A percentile compares a stretch with the other conserved stretches of the same genome.
Conservation (phyloP, 2,888 invertebrate genomes). For the Catotricha subobsoleta region DNA sequence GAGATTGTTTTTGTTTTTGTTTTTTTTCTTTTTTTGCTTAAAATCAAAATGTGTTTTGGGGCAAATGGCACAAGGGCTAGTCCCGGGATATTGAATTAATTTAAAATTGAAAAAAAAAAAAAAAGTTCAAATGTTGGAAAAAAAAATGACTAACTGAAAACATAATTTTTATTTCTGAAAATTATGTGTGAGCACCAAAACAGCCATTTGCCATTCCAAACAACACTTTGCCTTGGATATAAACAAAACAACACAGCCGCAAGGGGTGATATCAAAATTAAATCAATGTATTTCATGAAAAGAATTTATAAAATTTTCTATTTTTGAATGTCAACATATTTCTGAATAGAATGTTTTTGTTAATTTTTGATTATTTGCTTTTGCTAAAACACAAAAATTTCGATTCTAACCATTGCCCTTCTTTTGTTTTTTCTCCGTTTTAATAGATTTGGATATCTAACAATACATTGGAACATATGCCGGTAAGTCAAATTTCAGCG, state of each 20-base stretch:
- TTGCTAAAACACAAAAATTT: background rate
- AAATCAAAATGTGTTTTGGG: too few species aligned
- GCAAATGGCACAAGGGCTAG: too few species aligned
- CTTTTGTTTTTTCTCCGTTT: background rate
- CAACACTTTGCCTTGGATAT: constrained; percentile 29
- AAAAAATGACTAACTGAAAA: too few species aligned
- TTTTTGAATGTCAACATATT: background rate
- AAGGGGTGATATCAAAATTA: constrained; percentile 16
- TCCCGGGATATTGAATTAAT: too few species aligned
- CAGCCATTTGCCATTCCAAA: constrained; percentile 50
- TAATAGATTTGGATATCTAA: constrained; percentile 60
- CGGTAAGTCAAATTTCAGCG: constrained; percentile 41
- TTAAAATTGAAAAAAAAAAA: too few species aligned
- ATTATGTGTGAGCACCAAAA: constrained; percentile 47
- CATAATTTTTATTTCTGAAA: too few species aligned
- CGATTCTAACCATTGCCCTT: background rate
- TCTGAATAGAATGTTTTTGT: background rate
- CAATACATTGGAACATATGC: constrained; percentile 55
- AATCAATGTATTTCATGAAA: background rate
- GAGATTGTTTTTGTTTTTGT: too few species aligned
- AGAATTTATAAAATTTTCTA: too few species aligned
- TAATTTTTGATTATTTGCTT: background rate
- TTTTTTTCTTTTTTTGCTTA: too few species aligned
- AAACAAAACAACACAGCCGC: constrained; percentile 22
- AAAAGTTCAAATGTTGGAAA: too few species aligned